Percentiles rank a stretch among this genome's conserved stretches.
Conservation (phyloP, 2,888 invertebrate genomes). For the Byasa hedistus region DNA sequence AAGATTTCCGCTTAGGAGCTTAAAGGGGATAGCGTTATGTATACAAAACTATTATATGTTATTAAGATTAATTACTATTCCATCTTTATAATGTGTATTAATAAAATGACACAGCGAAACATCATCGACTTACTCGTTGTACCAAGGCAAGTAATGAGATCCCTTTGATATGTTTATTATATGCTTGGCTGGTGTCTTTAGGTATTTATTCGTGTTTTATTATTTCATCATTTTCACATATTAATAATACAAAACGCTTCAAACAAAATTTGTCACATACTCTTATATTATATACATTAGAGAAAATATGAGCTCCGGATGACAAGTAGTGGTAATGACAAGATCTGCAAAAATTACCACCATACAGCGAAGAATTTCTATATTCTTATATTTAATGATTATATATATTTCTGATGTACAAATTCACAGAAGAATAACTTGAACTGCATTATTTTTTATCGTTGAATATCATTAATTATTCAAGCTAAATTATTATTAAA, state of each 20-base stretch:
- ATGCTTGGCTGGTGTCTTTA: constrained; percentile 19
- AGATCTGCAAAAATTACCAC: background rate
- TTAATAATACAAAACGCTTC: too few relatives aligned
- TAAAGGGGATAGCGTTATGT: too few relatives aligned
- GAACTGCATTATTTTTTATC: too few relatives aligned
- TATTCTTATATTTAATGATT: too few relatives aligned
- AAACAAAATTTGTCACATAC: too few relatives aligned
- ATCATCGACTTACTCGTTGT: background rate
- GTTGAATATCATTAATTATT: too few relatives aligned
- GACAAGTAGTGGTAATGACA: background rate
- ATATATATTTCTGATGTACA: too few relatives aligned
- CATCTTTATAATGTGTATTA: background rate
- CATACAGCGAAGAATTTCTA: background rate
- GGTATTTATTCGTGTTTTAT: constrained; percentile 8
- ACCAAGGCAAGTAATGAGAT: constrained; percentile 15
- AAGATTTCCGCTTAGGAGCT: too few relatives aligned
- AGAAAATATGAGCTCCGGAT: background rate
- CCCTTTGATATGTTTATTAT: constrained; percentile 19
- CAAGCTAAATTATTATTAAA: too few relatives aligned
- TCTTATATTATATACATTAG: too few relatives aligned
- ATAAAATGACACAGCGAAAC: background rate
- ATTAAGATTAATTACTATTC: background rate
- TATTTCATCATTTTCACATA: background rate
- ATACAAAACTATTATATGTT: background rate
- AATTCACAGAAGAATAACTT: too few relatives aligned